phyloP scores from a whole-genome alignment of 2,888 invertebrate genomes.

The Acleris emargana region DNA sequence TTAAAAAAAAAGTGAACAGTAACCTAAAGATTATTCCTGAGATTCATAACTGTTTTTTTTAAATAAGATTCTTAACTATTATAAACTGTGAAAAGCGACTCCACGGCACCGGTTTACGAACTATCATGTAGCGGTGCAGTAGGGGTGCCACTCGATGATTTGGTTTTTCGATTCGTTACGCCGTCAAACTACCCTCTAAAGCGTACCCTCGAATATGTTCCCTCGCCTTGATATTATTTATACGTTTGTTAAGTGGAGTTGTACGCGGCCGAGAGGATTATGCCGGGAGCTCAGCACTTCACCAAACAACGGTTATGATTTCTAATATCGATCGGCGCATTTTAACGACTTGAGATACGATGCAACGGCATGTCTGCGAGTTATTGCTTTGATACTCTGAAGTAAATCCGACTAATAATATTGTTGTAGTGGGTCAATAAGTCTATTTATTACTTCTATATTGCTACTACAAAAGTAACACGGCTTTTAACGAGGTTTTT shows the following conservation, averaged over 20 bases:
- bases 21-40: no score
- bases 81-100: conserved; percentile 46
- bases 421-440: no score
- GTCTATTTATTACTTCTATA: no score
- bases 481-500: no score
- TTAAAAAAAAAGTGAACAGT: no score
- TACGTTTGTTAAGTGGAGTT: conserved; percentile 84
- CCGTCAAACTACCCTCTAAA: conserved; percentile 82
- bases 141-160: conserved; percentile 84
- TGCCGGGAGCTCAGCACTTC: conserved; percentile 78
- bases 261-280: conserved; percentile 73
- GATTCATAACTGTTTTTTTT: no score
- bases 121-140: conserved; percentile 81
- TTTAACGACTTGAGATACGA: conserved; percentile 47
- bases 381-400: no score
- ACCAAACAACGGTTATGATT: conserved; percentile 80
- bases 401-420: no score
- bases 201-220: conserved; percentile 80
- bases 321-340: conserved; percentile 65
- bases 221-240: conserved; percentile 84
- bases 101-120: conserved; percentile 59
- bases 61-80: no score
- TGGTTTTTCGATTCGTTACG: conserved; percentile 85
- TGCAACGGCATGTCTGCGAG: not conserved
- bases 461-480: no score